Evolutionary conservation across 2,888 invertebrate genomes (phyloP), one percentile per base, ranked within the genome.

Genomic region (Macrosoma leucophasiata): DNA sequence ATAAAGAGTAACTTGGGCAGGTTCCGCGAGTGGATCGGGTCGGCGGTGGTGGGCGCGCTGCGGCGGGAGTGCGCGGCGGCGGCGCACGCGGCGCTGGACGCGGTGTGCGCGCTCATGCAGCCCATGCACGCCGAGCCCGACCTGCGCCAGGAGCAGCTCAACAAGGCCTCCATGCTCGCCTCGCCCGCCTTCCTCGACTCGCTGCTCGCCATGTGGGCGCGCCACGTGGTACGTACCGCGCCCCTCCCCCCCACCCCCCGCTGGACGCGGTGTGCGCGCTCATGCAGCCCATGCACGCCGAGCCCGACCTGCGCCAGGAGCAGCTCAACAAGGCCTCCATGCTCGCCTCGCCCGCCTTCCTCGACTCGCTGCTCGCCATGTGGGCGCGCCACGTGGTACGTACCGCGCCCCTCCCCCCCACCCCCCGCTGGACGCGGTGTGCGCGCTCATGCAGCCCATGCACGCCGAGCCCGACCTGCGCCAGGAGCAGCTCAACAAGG

Each of bases 401-500:
- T 86, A 29, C 3, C 1, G 2, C 11, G 2, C 8, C 47, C 96
- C 95, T 5, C 93, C 98, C 15, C 94, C 97, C 7, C 96, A 98
- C 82, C 95, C 98, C 2, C 97, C 98, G 3, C 89, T 99, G 33
- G 98, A 99, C 81, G 97, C 98, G 84, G 90, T 98, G 40, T 97
- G 97, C 72, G 96, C 98, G 9, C 87, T 99, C 13, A 96, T 99
- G 95, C 98, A 97, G 84, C 99, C 99, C 1, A 98, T 99, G 94
- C 93, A 94, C 62, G 92, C 95, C 46, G 96, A 98, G 68, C 97
- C 96, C 53, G 98, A 99, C 77, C 84, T 99, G 28, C 87, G 97
- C 42, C 97, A 98, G 75, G 99, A 99, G 66, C 99, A 99, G 73
- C 85, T 98, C 41, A 99, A 99, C 81, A 99, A 99, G 84, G 93